These are phyloP conservation scores for Siderastrea radians DNA, from an alignment of 92 coral and sea anemone species.

Conservation along the genomic window DNA sequence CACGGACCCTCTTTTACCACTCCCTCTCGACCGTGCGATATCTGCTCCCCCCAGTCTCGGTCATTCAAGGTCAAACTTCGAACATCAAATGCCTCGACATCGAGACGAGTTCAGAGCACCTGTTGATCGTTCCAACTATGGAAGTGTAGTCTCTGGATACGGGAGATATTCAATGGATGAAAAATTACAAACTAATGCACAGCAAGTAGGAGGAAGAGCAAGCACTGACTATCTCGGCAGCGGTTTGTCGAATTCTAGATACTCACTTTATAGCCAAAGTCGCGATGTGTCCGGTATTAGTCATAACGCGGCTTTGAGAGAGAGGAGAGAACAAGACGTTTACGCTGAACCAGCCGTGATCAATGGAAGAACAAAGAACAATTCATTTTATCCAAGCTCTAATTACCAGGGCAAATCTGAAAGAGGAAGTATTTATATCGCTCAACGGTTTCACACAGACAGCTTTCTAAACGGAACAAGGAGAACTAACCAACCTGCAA, in stretches of 20 bases:
- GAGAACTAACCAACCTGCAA: neutral
- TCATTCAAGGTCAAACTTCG: conserved; percentile 12
- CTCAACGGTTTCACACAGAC: conserved; percentile 3
- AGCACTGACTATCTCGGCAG: neutral
- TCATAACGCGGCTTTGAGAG: conserved; percentile 2
- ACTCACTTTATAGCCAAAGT: conserved; percentile 6
- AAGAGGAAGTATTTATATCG: neutral
- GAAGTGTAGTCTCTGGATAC: neutral
- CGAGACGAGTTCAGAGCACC: neutral
- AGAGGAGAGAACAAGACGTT: neutral
- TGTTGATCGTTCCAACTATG: neutral
- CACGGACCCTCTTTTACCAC: conserved; percentile 9
- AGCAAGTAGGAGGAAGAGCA: neutral
- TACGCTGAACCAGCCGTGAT: neutral
- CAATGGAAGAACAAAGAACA: conserved; percentile 25
- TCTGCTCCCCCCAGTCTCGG: conserved; percentile 35
- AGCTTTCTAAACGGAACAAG: neutral
- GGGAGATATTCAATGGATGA: neutral
- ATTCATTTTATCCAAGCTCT: neutral
- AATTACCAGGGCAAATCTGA: neutral
- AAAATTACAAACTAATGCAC: neutral
- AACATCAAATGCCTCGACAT: conserved; percentile 14
- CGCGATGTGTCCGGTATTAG: neutral
- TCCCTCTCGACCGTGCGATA: neutral
- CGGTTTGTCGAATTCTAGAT: conserved; percentile 5